Base-by-base conservation (phyloP, 2,888 invertebrate genomes). In the Epicampocera succincta region DNA sequence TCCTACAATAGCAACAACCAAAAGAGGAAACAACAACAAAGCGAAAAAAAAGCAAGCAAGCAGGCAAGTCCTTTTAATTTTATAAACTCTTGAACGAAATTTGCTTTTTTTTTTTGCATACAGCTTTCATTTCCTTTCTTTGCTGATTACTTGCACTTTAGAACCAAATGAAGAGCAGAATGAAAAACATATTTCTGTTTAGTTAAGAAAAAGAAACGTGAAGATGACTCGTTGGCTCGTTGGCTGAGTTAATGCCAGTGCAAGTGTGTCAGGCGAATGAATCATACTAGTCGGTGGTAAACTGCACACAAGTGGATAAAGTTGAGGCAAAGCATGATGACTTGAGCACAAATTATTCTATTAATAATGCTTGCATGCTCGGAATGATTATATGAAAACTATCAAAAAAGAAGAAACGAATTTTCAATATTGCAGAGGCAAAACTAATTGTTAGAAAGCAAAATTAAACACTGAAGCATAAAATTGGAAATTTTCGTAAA, bases 281-380 rank as follows among this genome's bases (percentile, higher is more conserved):
- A 73, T 63, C 61, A 63, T 54, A 63, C 52, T 63, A 52, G 61
- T 48, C 38, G 44, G 56, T 33, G 17, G 21, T 52, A 65, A 56
- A 73, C 52, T 56, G 54, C 63, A 73, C 54, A 38, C 63, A 65
- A 65, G 46, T 56, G 73, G 21, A 44, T 56, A 61, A 74, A 65
- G 46, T 46, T 44, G 44, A 54, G 44, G 42, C 52, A 21, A n/a
- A 52, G 42, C 42, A 63, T 44, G 73, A 73, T 73, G 66, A 44
- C 58, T 60, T 66, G 29, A 60, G 68, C 58, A 42, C 12, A 68
- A 76, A 76, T 76, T 76, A 76, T 69, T 68, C 60, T 38, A 76
- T 76, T 76, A 76, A 68, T 76, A 68, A 68, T 68, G 68, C 52
- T 76, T 76, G 68, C 75, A 61, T 68, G 75, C 75, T 76, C 60